Evolutionary conservation across 2,113 vertebrate genomes (phyloP).

Genomic region (Regulus satrapa): DNA sequence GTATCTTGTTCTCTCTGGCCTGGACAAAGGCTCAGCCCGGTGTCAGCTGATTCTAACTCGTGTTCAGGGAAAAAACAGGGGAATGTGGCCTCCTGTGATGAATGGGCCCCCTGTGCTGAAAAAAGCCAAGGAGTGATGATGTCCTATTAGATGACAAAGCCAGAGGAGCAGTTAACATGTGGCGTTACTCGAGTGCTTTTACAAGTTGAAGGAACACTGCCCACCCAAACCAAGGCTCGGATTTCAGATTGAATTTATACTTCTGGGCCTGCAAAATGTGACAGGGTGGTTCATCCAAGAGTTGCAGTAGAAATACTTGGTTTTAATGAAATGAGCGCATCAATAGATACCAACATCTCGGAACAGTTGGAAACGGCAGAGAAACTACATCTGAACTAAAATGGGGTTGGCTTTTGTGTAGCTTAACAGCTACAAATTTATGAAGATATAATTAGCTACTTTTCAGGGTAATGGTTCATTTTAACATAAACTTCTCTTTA

Average conservation of each 20-base stretch:
- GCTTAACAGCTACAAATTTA: background rate
- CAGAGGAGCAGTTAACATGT: background rate
- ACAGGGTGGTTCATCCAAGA: background rate
- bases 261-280: background rate
- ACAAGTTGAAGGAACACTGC: background rate
- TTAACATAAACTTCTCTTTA: background rate
- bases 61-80: background rate
- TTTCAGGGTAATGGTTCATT: background rate
- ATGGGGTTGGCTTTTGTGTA: background rate
- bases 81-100: background rate
- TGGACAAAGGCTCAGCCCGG: accelerated
- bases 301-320: background rate
- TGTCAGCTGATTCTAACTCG: background rate
- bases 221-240: background rate
- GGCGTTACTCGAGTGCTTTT: background rate
- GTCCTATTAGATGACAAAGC: background rate
- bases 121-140: background rate
- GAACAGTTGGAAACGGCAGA: background rate
- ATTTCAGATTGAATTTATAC: background rate
- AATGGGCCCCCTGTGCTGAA: background rate
- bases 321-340: background rate
- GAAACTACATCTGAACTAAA: background rate
- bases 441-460: background rate
- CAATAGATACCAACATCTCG: background rate
- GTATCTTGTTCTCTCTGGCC: background rate